Evolutionary conservation across 2,888 invertebrate genomes (phyloP).

Genomic region (Dasysyrphus albostriatus): DNA sequence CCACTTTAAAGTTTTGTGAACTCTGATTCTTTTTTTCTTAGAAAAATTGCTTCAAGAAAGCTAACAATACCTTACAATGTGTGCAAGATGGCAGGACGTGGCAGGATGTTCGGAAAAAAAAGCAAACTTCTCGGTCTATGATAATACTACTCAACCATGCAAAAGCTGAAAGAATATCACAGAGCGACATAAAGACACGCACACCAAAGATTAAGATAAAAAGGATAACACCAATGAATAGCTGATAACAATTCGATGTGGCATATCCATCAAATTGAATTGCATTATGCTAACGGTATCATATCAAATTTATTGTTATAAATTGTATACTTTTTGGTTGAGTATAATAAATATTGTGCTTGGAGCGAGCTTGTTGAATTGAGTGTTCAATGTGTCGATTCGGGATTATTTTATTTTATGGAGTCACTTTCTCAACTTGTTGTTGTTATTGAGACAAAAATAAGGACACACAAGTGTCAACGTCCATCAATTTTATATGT

Average conservation of each 20-base stretch:
- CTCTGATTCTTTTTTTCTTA: slow-evolving; percentile 37
- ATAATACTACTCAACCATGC: slow-evolving; percentile 42
- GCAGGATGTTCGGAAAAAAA: slow-evolving; percentile 33
- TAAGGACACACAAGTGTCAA: slow-evolving; percentile 4
- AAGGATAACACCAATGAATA: slow-evolving; percentile 67
- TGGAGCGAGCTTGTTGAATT: not conserved
- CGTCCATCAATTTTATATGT: slow-evolving; percentile 11
- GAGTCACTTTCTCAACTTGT: not conserved
- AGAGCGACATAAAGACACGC: not conserved
- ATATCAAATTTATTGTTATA: slow-evolving; percentile 65
- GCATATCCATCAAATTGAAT: slow-evolving; percentile 67
- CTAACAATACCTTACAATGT: slow-evolving; percentile 35
- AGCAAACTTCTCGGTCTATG: slow-evolving; percentile 38
- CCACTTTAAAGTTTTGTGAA: slow-evolving; percentile 67
- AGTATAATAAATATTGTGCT: slow-evolving; percentile 26
- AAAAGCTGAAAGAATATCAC: not conserved
- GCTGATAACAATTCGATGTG: slow-evolving; percentile 55
- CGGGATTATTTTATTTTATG: slow-evolving; percentile 14
- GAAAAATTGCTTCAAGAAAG: slow-evolving; percentile 27
- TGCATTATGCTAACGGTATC: slow-evolving; percentile 64
- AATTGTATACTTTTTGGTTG: slow-evolving; percentile 42
- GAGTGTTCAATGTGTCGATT: slow-evolving; percentile 22
- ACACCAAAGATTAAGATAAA: slow-evolving; percentile 22
- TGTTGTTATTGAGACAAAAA: not conserved
- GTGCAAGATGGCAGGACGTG: slow-evolving; percentile 2